Percentiles rank a stretch among this genome's conserved stretches.
Evolutionary conservation across 2,888 invertebrate species (phyloP).

Genomic region (Stenodema calcarata): DNA sequence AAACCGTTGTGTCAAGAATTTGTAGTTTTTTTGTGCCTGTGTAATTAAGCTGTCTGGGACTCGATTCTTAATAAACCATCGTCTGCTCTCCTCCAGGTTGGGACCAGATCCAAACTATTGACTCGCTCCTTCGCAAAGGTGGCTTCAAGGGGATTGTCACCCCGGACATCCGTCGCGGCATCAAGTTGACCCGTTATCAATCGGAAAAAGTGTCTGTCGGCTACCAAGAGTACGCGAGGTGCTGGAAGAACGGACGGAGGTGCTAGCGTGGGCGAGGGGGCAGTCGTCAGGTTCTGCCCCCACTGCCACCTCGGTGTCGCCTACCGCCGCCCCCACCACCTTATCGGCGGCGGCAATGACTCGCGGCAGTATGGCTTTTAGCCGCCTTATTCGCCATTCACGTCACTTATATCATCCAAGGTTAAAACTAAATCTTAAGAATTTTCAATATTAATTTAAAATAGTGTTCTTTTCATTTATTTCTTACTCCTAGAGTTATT

Average conservation of each 20-base stretch:
- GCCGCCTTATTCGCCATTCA: constrained; percentile 40
- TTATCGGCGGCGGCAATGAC: constrained; percentile 47
- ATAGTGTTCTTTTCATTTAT: background rate
- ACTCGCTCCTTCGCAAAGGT: constrained; percentile 95
- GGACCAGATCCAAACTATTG: constrained; percentile 98
- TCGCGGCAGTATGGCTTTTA: constrained; percentile 41
- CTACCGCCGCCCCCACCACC: constrained; percentile 59
- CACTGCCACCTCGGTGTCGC: constrained; percentile 58
- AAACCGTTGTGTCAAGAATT: too few relatives aligned
- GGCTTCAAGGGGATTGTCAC: constrained; percentile 92
- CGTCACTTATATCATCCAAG: constrained; percentile 39
- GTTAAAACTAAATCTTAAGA: constrained; percentile 14
- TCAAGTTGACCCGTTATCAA: constrained; percentile 95
- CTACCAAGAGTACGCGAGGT: constrained; percentile 81
- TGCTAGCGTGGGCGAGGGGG: constrained; percentile 77
- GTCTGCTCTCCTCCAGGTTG: constrained; percentile 73
- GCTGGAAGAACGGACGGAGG: constrained; percentile 68
- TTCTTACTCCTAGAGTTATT: background rate
- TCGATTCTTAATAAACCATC: background rate
- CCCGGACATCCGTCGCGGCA: constrained; percentile 83
- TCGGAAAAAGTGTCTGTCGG: constrained; percentile 92
- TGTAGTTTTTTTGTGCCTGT: too few relatives aligned
- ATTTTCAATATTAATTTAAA: background rate
- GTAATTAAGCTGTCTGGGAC: too few relatives aligned
- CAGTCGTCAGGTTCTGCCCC: constrained; percentile 55